phyloP scores from a whole-genome alignment of 2,888 invertebrate genomes.

The Drosophila limbata region DNA sequence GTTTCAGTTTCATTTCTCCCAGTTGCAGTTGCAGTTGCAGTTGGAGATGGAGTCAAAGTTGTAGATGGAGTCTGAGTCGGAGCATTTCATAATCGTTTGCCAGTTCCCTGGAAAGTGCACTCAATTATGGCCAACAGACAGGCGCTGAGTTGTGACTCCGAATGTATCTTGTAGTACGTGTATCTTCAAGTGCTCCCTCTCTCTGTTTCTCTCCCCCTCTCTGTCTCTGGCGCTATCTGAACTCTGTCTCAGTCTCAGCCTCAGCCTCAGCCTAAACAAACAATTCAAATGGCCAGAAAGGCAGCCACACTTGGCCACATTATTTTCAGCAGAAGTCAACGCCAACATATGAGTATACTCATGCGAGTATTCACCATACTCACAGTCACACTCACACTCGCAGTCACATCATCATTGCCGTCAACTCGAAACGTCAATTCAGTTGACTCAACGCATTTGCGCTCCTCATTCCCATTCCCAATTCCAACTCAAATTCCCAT shows the following conservation, averaged over 20 bases:
- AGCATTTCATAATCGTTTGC: slow-evolving; percentile 78
- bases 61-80: slow-evolving; percentile 17
- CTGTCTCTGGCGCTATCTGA: slow-evolving; percentile 35
- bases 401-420: slow-evolving; percentile 50
- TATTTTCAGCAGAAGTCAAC: slow-evolving; percentile 81
- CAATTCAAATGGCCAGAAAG: slow-evolving; percentile 66
- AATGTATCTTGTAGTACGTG: slow-evolving; percentile 21
- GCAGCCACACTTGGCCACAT: slow-evolving; percentile 72
- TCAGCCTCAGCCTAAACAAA: slow-evolving; percentile 73
- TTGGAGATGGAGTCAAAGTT: not conserved
- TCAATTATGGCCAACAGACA: slow-evolving; percentile 82
- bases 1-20: slow-evolving; percentile 22
- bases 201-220: slow-evolving; percentile 45
- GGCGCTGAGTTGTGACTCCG: slow-evolving; percentile 63
- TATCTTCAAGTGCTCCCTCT: slow-evolving; percentile 50
- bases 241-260: not conserved
- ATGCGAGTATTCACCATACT: slow-evolving; percentile 15
- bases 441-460: slow-evolving; percentile 77
- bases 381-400: slow-evolving; percentile 22
- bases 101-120: slow-evolving; percentile 81
- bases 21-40: slow-evolving; percentile 23
- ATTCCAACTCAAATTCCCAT: not conserved
- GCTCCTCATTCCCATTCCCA: slow-evolving; percentile 15
- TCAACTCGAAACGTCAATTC: slow-evolving; percentile 80
- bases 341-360: slow-evolving; percentile 55